Conservation (phyloP, 2,797 vertebrate species). For the Spatula clypeata region DNA sequence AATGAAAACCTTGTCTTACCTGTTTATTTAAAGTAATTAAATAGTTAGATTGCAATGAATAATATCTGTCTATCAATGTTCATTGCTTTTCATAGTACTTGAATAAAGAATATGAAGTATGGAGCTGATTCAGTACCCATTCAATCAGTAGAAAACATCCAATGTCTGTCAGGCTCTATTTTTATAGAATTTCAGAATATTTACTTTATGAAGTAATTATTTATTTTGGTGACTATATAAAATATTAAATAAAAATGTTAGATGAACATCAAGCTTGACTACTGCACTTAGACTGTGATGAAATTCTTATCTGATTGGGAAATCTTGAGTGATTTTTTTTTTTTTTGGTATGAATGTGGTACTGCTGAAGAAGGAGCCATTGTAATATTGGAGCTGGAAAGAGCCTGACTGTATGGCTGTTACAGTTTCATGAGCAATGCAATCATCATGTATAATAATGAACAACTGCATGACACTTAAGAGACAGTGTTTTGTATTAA, state of each 20-base stretch:
- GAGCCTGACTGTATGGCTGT: background rate
- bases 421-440: background rate
- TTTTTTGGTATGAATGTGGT: background rate
- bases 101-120: background rate
- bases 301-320: background rate
- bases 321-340: background rate
- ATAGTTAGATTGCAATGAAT: background rate
- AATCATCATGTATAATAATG: background rate
- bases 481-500: background rate
- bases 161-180: background rate
- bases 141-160: background rate
- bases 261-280: background rate
- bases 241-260: background rate
- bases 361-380: background rate
- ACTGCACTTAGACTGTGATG: background rate
- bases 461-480: background rate
- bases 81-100: background rate
- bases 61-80: background rate
- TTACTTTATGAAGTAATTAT: background rate
- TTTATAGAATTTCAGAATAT: background rate
- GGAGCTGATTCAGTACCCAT: background rate
- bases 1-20: background rate
- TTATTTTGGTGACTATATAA: background rate
- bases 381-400: background rate
- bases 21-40: conserved; percentile 13